Evolutionary conservation across 2,113 vertebrate species (phyloP).

Genomic region (Myxocyprinus asiaticus): DNA sequence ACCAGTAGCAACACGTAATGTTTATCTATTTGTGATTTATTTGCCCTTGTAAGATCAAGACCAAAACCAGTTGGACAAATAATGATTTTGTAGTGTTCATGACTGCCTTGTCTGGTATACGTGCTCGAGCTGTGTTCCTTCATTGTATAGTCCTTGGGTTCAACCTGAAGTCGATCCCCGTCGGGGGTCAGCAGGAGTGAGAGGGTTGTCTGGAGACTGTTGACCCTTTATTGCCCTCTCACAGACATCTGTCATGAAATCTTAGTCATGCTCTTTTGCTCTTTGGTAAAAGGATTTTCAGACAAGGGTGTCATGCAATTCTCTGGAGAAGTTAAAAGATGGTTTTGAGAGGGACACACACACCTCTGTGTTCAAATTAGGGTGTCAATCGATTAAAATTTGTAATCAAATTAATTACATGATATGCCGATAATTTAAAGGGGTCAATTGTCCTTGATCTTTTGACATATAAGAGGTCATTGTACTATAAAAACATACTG

Average conservation of each 20-base stretch:
- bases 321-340: not conserved
- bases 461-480: too few relatives aligned
- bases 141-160: too few relatives aligned
- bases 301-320: not conserved
- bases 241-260: not conserved
- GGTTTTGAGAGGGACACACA: not conserved
- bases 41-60: too few relatives aligned
- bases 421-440: too few relatives aligned
- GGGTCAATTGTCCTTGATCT: too few relatives aligned
- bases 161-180: not conserved
- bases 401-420: too few relatives aligned
- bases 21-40: too few relatives aligned
- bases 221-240: slow-evolving; percentile 6
- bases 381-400: too few relatives aligned
- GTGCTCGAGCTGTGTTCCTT: too few relatives aligned
- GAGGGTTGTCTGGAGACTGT: not conserved
- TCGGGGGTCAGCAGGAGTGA: not conserved
- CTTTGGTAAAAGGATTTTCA: slow-evolving; percentile 7
- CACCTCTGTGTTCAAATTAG: not conserved
- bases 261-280: not conserved
- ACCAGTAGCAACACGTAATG: too few relatives aligned
- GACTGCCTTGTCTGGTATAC: too few relatives aligned
- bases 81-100: not conserved
- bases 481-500: too few relatives aligned
- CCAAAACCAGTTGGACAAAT: not conserved